Evolutionary conservation across 2,888 invertebrate species (phyloP).

Genomic region (Choristoneura rosaceana): DNA sequence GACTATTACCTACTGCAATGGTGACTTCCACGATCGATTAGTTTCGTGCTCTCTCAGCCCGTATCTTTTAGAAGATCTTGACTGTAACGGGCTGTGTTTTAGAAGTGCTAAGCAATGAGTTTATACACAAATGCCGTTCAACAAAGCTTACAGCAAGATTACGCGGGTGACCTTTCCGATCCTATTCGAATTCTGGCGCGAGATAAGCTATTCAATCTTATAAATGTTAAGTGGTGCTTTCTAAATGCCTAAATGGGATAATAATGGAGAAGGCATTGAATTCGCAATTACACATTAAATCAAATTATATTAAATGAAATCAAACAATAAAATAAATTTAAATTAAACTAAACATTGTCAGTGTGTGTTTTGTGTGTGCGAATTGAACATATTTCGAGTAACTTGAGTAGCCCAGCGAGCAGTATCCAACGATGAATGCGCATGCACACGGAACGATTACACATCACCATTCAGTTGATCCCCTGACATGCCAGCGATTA

Average conservation of each 20-base stretch:
- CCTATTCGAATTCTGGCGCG: constrained; percentile 7
- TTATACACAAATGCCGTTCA: constrained; percentile 9
- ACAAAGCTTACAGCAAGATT: constrained; percentile 20
- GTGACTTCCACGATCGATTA: not conserved
- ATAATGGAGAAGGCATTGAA: constrained; percentile 22
- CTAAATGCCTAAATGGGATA: constrained; percentile 22
- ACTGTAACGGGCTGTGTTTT: not conserved
- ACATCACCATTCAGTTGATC: constrained; percentile 34
- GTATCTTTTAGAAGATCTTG: not conserved
- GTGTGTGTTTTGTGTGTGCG: too few relatives aligned
- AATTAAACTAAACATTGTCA: too few relatives aligned
- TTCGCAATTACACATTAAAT: too few relatives aligned
- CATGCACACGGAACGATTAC: constrained; percentile 1
- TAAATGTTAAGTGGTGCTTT: constrained; percentile 28
- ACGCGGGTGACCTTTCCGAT: constrained; percentile 22
- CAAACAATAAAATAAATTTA: too few relatives aligned
- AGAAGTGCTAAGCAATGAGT: constrained; percentile 17
- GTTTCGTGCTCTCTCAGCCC: not conserved
- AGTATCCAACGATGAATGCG: not conserved
- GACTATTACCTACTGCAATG: not conserved
- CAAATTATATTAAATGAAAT: too few relatives aligned
- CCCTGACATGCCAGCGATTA: constrained; percentile 59
- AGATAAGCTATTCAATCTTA: constrained; percentile 20
- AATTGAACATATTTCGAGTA: not conserved
- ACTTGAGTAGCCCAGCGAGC: not conserved